Base-by-base conservation (phyloP, 1,140 invertebrate species). In the Nilaparvata lugens region DNA sequence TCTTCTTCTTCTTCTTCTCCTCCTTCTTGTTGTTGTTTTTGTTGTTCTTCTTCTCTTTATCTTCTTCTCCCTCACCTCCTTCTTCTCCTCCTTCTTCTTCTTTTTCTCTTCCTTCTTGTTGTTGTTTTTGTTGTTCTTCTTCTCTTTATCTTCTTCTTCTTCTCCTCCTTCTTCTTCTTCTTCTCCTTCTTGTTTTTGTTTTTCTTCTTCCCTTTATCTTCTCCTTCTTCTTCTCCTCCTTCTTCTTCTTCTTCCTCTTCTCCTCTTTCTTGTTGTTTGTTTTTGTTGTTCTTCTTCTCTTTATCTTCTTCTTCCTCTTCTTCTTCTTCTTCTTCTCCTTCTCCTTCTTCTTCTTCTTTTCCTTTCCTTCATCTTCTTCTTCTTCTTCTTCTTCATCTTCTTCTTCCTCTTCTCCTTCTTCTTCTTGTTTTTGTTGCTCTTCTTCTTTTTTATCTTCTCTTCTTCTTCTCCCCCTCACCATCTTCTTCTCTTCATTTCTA, bases 231-330 rank as follows among this genome's bases (percentile, higher is more conserved):
- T 25, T 31, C 9, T 14, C 4, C 52, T 5, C 18, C 21, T 19
- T 54, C 52, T 4, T 38, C 23, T 38, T 4, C 21, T 56, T 18
- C 40, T 25, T 56, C 55, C 25, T 42, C 52, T 54, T 54, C 52
- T 54, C 18, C 52, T 28, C 9, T 9, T 28, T 28, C 28, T 28
- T 28, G 4, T 28, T 28, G 4, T 28, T 28, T 28, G 4, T 28
- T 28, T 9, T 35, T 35, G 7, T 35, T 35, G 7, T 35, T 35
- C 31, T 9, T 35, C 31, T 35, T 54, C 24, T 31, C 16, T 16
- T 54, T 7, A 24, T 57, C 56, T 43, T 21, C 18, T 21, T 57
- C 42, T 25, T 18, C 43, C 2, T 24, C 31, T 45, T 53, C 18
- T 21, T 56, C 18, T 28, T 56, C 28, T 38, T 21, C 54, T 38